Percentiles rank a stretch among this genome's conserved stretches.
Evolutionary conservation across 2,113 vertebrate genomes (phyloP).

Genomic region (Neolamprologus falcicula): DNA sequence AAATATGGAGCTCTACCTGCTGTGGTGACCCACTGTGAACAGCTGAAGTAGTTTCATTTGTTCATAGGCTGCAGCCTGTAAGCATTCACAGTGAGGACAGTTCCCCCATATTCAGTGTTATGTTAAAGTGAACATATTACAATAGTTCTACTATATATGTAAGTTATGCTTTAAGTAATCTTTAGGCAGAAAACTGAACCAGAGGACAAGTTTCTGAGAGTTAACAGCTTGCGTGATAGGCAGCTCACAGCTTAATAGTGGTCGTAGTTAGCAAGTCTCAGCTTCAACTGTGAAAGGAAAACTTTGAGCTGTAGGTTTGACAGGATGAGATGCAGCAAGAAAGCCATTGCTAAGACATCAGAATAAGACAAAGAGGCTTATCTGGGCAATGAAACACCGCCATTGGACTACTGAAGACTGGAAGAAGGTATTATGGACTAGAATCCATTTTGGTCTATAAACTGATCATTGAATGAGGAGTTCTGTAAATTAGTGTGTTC

Average conservation of each 20-base stretch:
- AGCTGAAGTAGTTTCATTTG: not conserved
- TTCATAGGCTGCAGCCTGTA: not conserved
- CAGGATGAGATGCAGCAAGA: not conserved
- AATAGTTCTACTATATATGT: not conserved
- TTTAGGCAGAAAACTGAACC: not conserved
- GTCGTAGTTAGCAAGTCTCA: not conserved
- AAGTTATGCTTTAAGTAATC: not conserved
- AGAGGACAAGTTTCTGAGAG: not conserved
- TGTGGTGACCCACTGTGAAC: not conserved
- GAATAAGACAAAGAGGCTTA: not conserved
- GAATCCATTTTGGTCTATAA: not conserved
- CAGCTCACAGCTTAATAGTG: not conserved
- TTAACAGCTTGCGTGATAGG: not conserved
- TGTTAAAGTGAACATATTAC: not conserved
- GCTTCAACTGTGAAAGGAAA: not conserved
- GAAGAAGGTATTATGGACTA: not conserved
- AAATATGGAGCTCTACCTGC: not conserved
- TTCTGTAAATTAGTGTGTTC: not conserved
- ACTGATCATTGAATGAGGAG: not conserved
- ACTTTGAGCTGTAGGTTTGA: not conserved
- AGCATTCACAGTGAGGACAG: not conserved
- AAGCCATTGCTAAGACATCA: not conserved
- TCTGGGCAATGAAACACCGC: not conserved
- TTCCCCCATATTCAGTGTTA: not conserved
- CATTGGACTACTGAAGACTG: not conserved